Base-by-base conservation (phyloP, 2,113 vertebrate species). In the Connochaetes taurinus region DNA sequence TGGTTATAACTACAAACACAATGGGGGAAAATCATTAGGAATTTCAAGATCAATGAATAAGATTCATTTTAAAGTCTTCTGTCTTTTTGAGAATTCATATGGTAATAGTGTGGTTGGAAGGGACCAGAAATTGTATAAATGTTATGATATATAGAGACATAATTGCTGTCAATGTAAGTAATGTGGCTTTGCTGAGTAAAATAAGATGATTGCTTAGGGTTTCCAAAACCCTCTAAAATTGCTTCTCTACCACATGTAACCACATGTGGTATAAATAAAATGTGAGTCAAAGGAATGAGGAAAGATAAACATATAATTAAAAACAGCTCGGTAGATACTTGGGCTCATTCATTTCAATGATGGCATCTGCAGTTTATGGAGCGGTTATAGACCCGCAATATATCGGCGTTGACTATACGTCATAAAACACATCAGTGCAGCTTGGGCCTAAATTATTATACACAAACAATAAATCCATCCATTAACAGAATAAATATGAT, bases 301-400 rank as follows among this genome's bases (percentile, higher is more conserved):
- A 97, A 97, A 98, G 98, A 99, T 98, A 99, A 99, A 99, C 98
- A 98, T 98, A 97, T 99, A 98, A 99, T 99, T 99, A 99, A 98
- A 99, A 99, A 80, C 98, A 98, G 98, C 98, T 98, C 96, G 94
- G 97, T 96, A 97, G 98, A 97, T 98, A 98, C 97, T 98, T 86
- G 94, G 93, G 98, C 98, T 98, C 98, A 97, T 98, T 98, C 98
- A 98, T 98, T 98, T 98, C 98, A 94, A 94, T 90, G 98, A 98
- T 94, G 97, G 94, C 76, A 94, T 97, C 93, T 97, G 96, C 88
- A 96, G 97, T 99, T 99, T 99, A 98, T 97, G 97, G 98, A 96
- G 98, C 93, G 93, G 97, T 98, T 98, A 98, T 97, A 98, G 98
- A 96, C 94, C 97, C 10, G 43, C 91, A 95, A 92, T 15, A 5